These are phyloP conservation scores for Nebria ingens DNA, from an alignment of 1,140 invertebrate genomes.

Conservation along the genomic window DNA sequence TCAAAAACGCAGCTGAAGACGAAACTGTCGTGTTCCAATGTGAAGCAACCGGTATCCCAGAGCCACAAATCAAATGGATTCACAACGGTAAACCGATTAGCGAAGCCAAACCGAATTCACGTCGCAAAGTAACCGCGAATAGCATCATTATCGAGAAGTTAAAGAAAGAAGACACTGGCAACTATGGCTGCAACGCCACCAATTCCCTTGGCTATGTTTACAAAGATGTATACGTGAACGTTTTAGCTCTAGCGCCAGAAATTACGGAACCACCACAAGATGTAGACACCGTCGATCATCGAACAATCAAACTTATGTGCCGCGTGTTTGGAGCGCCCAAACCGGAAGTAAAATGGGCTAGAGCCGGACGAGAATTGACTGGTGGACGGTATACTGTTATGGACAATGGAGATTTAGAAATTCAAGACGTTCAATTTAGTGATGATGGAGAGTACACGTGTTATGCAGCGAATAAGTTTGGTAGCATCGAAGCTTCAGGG, in stretches of 20 bases:
- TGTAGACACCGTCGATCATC: constrained; percentile 72
- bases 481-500: constrained; percentile 63
- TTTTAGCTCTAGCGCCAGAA: constrained; percentile 80
- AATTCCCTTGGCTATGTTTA: constrained; percentile 97
- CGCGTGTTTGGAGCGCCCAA: constrained; percentile 92
- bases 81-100: constrained; percentile 87
- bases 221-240: constrained; percentile 96
- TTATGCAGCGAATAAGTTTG: constrained; percentile 87
- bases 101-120: constrained; percentile 61
- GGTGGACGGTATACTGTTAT: constrained; percentile 68
- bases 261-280: constrained; percentile 75
- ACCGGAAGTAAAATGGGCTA: constrained; percentile 88
- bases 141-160: constrained; percentile 75
- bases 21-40: constrained; percentile 82
- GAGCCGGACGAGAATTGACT: constrained; percentile 68
- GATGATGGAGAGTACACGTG: constrained; percentile 88
- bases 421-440: constrained; percentile 68
- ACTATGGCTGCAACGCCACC: constrained; percentile 97
- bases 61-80: constrained; percentile 91
- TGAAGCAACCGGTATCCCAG: constrained; percentile 75
- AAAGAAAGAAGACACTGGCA: constrained; percentile 84
- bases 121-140: constrained; percentile 57
- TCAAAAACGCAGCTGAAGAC: constrained; percentile 81
- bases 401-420: constrained; percentile 73
- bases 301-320: constrained; percentile 74